Evolutionary conservation across 2,888 invertebrate species (phyloP), one percentile per base, ranked within the genome.

Genomic region (Chesias legatella): DNA sequence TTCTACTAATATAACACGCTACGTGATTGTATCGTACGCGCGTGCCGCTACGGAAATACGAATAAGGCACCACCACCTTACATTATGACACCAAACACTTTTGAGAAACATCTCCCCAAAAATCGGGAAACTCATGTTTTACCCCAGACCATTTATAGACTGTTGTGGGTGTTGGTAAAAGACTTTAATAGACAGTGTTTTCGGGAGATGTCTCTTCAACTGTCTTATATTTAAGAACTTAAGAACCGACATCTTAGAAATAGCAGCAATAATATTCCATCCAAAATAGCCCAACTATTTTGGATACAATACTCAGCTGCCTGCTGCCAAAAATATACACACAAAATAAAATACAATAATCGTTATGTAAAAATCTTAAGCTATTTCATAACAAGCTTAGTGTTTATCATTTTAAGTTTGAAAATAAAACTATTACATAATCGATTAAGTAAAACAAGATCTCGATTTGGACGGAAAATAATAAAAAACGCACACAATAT

Each of bases 381-480:
- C 10, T 32, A 24, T 20, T 6, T 25, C 11, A 33, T 29, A 28
- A 33, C 10, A 33, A 33, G 20, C 10, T 25, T 32, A 24, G 32
- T 29, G 11, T 31, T 11, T 40, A 35, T 42, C 28, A 36, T 46
- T 43, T 37, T 30, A 40, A 6, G 10, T 26, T 32, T 10, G 31
- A 47, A 37, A 38, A 37, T 39, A 52, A 58, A 61, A 60, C 60
- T 52, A 66, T 67, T 54, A 60, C 53, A 73, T 66, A 54, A 65
- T 63, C 42, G 33, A 46, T 54, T 65, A 65, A 63, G 62, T 67
- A 66, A 67, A 53, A 47, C 58, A 66, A 66, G 48, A 52, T 47
- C 57, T 46, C 24, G 31, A 62, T 79, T 74, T 84, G 84, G 84
- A 84, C 84, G 84, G 84, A 82, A 73, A 79, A 77, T 65, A 57